Evolutionary conservation across 1,140 invertebrate species (phyloP), one percentile per base, ranked within the genome.

Genomic region (Trichonephila clavipes): DNA sequence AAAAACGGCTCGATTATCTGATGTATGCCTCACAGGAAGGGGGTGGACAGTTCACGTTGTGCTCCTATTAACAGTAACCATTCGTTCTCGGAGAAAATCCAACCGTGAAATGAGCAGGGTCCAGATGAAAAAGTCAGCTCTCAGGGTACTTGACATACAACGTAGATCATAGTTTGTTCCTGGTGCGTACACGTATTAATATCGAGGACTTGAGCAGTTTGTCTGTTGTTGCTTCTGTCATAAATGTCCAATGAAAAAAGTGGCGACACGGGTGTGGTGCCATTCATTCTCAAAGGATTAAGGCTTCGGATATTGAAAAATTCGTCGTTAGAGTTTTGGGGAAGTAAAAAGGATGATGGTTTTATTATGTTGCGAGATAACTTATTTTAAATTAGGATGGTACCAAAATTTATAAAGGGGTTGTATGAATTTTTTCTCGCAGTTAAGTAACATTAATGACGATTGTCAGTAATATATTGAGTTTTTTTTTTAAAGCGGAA

Each of bases 31-130:
- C 82, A 85, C 82, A 61, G 59, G 59, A 64, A 88, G 86, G 51
- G 61, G 86, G 61, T 66, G 59, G 88, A 87, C 59, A 62, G 18
- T 34, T 16, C 61, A 61, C n/a, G 85, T 87, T 59, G 58, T 59
- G 14, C 51, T 87, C 85, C 58, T 87, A 87, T 87, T 87, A 87
- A 87, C 58, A 62, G 61, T 64, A 51, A 72, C 40, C 66, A 16
- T 86, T 72, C 88, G n/a, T 61, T 64, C 88, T 66, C 2, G 14
- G 34, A 28, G 77, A 28, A 90, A 34, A 81, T 28, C 28, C 69
- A 92, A 66, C 28, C 90, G 90, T 92, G 90, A 92, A 92, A 92
- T 92, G 82, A 92, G 77, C n/a, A 81, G 40, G 40, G 58, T 77
- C 58, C 10, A 44, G 16, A 66, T 92, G 90, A 92, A 92, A 92